Conservation (phyloP, 2,797 vertebrate species). For the Ctenosaura bakeri region DNA sequence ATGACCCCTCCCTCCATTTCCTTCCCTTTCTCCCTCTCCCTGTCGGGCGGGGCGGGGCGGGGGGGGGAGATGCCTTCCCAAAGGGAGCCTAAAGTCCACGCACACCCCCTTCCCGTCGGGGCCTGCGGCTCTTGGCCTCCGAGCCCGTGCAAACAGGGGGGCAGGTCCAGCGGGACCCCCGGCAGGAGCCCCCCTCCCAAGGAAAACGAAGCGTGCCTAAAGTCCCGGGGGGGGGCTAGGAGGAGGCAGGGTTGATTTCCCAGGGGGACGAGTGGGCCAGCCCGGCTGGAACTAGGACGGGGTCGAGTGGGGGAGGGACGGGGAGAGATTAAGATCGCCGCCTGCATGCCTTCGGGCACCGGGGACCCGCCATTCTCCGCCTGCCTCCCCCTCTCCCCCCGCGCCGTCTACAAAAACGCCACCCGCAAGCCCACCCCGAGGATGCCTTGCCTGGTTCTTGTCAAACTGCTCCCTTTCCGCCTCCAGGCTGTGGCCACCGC, state of each 20-base stretch:
- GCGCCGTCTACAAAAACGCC: not conserved
- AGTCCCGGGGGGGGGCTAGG: no score
- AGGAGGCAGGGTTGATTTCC: not conserved
- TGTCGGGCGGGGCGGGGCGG: no score
- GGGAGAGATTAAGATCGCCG: accelerated
- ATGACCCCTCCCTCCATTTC: not conserved
- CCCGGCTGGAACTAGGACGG: not conserved
- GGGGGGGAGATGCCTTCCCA: accelerated
- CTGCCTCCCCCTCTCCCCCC: not conserved
- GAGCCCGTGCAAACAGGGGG: no score
- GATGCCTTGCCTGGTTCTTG: constrained; percentile 89
- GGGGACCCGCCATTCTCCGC: not conserved
- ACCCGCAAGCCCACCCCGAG: no score
- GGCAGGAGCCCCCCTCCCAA: no score
- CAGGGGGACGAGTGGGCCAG: not conserved
- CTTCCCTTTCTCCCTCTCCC: not conserved
- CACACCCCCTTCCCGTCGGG: no score
- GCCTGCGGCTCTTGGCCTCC: no score
- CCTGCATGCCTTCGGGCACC: not conserved
- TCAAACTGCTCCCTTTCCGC: constrained; percentile 96
- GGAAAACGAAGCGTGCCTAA: not conserved
- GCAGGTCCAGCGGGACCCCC: no score
- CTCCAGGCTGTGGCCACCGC: constrained; percentile 88
- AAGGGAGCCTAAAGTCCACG: not conserved
- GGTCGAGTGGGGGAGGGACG: not conserved